phyloP scores from a whole-genome alignment of 2,797 vertebrate genomes.

The Gadopsis bispinosus region DNA sequence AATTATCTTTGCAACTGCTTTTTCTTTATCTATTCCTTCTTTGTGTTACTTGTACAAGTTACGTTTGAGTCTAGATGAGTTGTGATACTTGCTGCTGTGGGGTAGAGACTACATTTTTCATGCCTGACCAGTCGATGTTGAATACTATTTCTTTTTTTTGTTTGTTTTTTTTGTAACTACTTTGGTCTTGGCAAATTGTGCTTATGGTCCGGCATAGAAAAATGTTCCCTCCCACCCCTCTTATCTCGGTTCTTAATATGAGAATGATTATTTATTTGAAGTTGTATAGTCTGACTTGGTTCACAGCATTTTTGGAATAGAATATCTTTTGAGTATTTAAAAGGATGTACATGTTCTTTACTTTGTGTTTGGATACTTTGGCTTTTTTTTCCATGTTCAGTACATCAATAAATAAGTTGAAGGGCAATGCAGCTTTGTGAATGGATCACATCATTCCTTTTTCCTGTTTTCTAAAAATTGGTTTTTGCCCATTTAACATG shows the following conservation, averaged over 20 bases:
- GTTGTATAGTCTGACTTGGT: constrained; percentile 86
- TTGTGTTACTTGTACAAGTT: constrained; percentile 82
- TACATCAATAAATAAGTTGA: constrained; percentile 99
- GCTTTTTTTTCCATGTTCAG: constrained; percentile 96
- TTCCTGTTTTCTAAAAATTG: background rate
- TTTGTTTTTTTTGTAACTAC: constrained; percentile 38
- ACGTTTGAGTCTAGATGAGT: constrained; percentile 93
- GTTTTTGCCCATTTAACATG: background rate
- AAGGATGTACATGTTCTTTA: constrained; percentile 93
- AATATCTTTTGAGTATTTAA: constrained; percentile 86
- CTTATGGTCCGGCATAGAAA: constrained; percentile 78
- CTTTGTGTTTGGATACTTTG: constrained; percentile 99
- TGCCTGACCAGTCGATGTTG: constrained; percentile 61
- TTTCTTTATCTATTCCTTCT: constrained; percentile 84
- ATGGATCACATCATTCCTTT: constrained; percentile 57
- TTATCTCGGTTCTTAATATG: constrained; percentile 81
- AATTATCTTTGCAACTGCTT: constrained; percentile 91
- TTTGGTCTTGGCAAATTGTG: constrained; percentile 54
- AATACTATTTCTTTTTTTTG: constrained; percentile 32
- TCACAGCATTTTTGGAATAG: constrained; percentile 82
- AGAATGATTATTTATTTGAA: constrained; percentile 85
- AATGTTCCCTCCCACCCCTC: constrained; percentile 57
- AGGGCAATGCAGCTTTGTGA: constrained; percentile 87
- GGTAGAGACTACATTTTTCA: constrained; percentile 79
- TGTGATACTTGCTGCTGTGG: constrained; percentile 95